Evolutionary conservation across 2,113 vertebrate genomes (phyloP).

Genomic region (Pangasianodon hypophthalmus): DNA sequence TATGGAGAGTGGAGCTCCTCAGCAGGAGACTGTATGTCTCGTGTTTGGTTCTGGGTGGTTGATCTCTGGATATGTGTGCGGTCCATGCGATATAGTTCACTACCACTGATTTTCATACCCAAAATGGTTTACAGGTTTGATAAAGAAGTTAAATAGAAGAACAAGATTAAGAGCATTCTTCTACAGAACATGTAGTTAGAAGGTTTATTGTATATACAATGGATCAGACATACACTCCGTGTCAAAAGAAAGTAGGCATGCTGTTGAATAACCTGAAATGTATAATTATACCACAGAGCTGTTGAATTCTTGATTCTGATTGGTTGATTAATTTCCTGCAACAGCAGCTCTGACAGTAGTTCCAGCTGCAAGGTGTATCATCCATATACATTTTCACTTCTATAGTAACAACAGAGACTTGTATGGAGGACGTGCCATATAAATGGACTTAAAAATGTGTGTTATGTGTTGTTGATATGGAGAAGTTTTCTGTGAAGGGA

Average conservation of each 20-base stretch:
- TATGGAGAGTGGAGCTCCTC: constrained; percentile 17
- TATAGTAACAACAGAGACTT: background rate
- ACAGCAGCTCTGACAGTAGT: background rate
- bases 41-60: constrained; percentile 30
- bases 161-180: background rate
- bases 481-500: background rate
- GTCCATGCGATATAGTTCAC: constrained; percentile 21
- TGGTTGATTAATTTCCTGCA: background rate
- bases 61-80: constrained; percentile 20
- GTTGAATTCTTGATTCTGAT: background rate
- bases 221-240: background rate
- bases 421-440: background rate
- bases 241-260: background rate
- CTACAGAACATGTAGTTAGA: background rate
- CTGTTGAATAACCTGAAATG: background rate
- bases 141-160: constrained; percentile 36
- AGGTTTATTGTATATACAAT: background rate
- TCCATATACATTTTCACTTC: background rate
- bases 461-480: background rate
- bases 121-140: background rate
- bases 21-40: constrained; percentile 41
- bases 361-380: background rate
- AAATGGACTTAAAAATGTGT: background rate
- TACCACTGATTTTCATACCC: background rate
- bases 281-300: background rate